These are phyloP conservation scores for Operophtera brumata DNA, from an alignment of 2,888 invertebrate genomes.

Conservation along the genomic window DNA sequence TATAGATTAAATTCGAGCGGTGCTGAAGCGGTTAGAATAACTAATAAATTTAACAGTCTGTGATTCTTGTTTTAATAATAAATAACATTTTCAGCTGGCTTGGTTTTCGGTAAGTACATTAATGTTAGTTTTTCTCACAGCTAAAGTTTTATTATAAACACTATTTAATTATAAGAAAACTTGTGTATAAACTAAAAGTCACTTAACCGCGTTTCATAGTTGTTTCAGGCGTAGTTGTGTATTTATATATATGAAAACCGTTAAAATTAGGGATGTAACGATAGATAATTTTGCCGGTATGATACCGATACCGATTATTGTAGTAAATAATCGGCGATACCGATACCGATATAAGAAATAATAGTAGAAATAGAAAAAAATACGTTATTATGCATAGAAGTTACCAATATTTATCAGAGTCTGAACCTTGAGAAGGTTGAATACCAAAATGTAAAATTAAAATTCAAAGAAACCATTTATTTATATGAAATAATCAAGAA, in stretches of 20 bases:
- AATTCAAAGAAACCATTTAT: no score
- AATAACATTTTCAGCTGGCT: not conserved
- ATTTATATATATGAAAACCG: slow-evolving; percentile 23
- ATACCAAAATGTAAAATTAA: no score
- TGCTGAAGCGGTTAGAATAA: not conserved
- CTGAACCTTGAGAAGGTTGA: no score
- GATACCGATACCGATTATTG: no score
- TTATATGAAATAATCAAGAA: no score
- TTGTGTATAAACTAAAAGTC: not conserved
- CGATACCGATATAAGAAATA: no score
- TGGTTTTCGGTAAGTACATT: not conserved
- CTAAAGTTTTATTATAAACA: slow-evolving; percentile 2
- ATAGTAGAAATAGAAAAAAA: no score
- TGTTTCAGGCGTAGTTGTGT: slow-evolving; percentile 28
- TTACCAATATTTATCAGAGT: no score
- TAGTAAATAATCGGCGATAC: no score
- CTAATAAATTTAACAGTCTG: not conserved
- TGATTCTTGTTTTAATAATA: not conserved
- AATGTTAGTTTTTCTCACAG: not conserved
- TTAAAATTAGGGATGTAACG: no score
- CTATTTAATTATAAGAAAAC: slow-evolving; percentile 2
- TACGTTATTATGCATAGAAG: no score
- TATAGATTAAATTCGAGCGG: not conserved
- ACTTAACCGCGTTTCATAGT: slow-evolving; percentile 21
- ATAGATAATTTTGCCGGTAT: no score